A percentile compares a stretch with the other conserved stretches of the same genome.
Conservation (phyloP, 1,140 invertebrate genomes). For the Cryptotermes secundus region DNA sequence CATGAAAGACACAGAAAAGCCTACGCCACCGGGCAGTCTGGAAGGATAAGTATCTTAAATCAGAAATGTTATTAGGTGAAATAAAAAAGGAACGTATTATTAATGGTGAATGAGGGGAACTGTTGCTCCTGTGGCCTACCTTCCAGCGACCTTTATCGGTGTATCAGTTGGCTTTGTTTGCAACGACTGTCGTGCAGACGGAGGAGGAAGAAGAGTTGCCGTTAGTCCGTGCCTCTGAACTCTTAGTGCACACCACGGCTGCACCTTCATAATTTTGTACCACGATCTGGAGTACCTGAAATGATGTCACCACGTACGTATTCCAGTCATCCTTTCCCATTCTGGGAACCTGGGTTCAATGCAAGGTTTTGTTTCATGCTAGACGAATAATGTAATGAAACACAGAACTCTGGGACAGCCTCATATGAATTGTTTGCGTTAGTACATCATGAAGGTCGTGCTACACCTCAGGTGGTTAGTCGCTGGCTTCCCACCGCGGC, state of each 20-base stretch:
- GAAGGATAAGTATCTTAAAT: background rate
- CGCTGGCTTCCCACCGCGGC: too few relatives aligned
- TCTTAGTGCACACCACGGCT: background rate
- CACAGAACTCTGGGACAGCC: background rate
- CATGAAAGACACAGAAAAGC: background rate
- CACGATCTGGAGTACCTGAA: background rate
- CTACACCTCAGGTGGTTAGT: too few relatives aligned
- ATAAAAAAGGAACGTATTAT: background rate
- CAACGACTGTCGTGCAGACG: background rate
- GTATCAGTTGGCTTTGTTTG: background rate
- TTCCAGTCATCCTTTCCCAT: background rate
- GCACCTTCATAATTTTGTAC: conserved; percentile 14
- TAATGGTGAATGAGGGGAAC: background rate
- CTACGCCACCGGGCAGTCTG: background rate
- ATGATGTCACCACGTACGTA: background rate
- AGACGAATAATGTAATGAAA: background rate
- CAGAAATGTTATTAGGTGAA: background rate
- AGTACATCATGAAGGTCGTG: too few relatives aligned
- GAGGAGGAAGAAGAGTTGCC: background rate
- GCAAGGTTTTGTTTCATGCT: background rate
- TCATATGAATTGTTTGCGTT: too few relatives aligned
- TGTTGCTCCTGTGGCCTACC: background rate
- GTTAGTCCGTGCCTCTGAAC: background rate
- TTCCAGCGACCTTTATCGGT: background rate
- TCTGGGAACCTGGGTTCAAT: background rate